These are phyloP conservation scores for Montipora foliosa DNA, from an alignment of 64 coral and sea anemone genomes.

Conservation along the genomic window DNA sequence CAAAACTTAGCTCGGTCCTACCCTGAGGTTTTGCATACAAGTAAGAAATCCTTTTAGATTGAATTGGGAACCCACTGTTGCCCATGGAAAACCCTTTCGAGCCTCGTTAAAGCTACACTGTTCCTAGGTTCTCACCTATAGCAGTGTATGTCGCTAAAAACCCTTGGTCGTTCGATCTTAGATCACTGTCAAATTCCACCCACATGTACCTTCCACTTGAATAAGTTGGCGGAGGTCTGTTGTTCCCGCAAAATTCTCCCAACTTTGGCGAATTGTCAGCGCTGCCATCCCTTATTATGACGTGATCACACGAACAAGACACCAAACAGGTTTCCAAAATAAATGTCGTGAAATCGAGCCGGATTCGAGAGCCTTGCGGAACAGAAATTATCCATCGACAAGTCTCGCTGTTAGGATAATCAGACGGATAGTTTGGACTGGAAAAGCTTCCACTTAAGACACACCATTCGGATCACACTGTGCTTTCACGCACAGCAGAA, in stretches of 20 bases:
- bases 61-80: too few species aligned
- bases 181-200: slow-evolving; percentile 43
- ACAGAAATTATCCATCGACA: slow-evolving; percentile 47
- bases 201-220: slow-evolving; percentile 56
- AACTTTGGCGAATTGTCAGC: background rate
- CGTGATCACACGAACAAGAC: slow-evolving; percentile 59
- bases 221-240: background rate
- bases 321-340: slow-evolving; percentile 18
- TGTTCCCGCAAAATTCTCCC: too few species aligned
- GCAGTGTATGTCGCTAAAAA: slow-evolving; percentile 24
- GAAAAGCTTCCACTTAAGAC: background rate
- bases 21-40: too few species aligned
- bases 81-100: too few species aligned
- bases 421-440: slow-evolving; percentile 18
- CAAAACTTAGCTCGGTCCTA: too few species aligned
- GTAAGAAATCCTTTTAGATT: too few species aligned
- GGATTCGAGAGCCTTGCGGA: background rate
- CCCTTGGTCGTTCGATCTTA: background rate
- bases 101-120: too few species aligned
- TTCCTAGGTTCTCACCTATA: background rate
- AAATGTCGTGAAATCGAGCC: slow-evolving; percentile 24
- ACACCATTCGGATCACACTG: background rate
- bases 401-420: slow-evolving; percentile 11
- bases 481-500: background rate
- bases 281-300: slow-evolving; percentile 50